Conservation (phyloP, 1,140 invertebrate species). For the Sycophaga agraensis region DNA sequence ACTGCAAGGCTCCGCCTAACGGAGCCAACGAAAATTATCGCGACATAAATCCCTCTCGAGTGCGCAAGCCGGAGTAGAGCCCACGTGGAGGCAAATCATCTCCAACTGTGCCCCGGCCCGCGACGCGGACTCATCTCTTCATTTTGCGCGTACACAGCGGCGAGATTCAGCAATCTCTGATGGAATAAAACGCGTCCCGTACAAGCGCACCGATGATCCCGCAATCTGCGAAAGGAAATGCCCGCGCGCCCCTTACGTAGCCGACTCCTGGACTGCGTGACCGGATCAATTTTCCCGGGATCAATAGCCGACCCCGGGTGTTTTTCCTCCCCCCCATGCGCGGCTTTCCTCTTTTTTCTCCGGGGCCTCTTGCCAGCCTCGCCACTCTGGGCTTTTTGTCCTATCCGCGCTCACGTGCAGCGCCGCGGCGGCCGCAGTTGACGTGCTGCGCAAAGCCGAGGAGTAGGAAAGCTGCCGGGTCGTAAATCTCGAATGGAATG, state of each 20-base stretch:
- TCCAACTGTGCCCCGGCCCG: not conserved
- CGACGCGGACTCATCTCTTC: no score
- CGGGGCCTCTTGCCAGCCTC: no score
- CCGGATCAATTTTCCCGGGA: slow-evolving; percentile 16
- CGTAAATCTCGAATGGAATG: no score
- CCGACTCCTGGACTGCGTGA: not conserved
- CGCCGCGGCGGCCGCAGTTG: no score
- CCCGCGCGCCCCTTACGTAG: not conserved
- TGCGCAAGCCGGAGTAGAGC: not conserved
- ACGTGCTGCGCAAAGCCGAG: no score
- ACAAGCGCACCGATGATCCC: slow-evolving; percentile 13
- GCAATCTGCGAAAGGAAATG: slow-evolving; percentile 5
- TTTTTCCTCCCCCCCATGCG: no score
- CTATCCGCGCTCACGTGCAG: no score
- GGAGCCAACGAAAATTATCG: slow-evolving; percentile 12
- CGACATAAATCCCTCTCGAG: slow-evolving; percentile 4
- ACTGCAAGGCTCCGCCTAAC: not conserved
- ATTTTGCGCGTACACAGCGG: not conserved
- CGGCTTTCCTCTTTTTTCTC: no score
- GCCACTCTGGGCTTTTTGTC: no score
- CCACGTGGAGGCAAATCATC: not conserved
- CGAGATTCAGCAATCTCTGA: slow-evolving; percentile 17
- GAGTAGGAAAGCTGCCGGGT: no score
- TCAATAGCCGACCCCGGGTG: no score
- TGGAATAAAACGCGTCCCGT: slow-evolving; percentile 3